phyloP scores from a whole-genome alignment of 2,888 invertebrate species.

The Orchesellides sinensis region DNA sequence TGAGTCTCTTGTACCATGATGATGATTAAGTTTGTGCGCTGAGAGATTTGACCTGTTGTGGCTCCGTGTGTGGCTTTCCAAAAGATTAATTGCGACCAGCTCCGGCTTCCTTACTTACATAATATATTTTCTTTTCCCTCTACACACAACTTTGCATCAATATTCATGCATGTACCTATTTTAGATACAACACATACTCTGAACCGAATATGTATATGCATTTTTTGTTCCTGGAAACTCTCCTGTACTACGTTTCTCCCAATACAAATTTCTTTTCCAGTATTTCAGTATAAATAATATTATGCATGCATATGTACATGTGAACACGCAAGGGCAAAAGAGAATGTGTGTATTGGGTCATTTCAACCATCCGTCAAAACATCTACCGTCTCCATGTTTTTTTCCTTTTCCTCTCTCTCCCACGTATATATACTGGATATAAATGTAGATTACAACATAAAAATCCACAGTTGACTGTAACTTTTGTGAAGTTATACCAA shows the following conservation, averaged over 20 bases:
- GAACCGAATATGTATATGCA: not conserved
- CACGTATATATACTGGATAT: not conserved
- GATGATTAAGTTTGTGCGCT: constrained; percentile 65
- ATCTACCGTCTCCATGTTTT: constrained; percentile 32
- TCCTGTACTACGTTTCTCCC: not conserved
- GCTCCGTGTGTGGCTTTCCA: constrained; percentile 65
- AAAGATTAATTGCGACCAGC: constrained; percentile 66
- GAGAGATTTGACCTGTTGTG: constrained; percentile 66
- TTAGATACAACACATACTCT: not conserved
- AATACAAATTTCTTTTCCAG: not conserved
- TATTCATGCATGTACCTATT: not conserved
- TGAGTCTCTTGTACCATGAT: constrained; percentile 64
- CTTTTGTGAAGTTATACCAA: not conserved
- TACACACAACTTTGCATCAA: not conserved
- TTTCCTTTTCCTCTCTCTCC: constrained; percentile 11
- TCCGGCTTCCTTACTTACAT: constrained; percentile 65
- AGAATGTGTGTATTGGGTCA: constrained; percentile 22
- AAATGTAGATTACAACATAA: constrained; percentile 11
- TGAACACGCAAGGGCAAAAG: not conserved
- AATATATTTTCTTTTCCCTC: constrained; percentile 52
- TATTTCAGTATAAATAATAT: not conserved
- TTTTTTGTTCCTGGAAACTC: constrained; percentile 4
- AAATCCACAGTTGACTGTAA: too few species aligned
- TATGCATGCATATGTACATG: not conserved
- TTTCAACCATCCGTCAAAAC: constrained; percentile 55